phyloP scores from a whole-genome alignment of 2,113 vertebrate species.

The Odontesthes bonariensis region DNA sequence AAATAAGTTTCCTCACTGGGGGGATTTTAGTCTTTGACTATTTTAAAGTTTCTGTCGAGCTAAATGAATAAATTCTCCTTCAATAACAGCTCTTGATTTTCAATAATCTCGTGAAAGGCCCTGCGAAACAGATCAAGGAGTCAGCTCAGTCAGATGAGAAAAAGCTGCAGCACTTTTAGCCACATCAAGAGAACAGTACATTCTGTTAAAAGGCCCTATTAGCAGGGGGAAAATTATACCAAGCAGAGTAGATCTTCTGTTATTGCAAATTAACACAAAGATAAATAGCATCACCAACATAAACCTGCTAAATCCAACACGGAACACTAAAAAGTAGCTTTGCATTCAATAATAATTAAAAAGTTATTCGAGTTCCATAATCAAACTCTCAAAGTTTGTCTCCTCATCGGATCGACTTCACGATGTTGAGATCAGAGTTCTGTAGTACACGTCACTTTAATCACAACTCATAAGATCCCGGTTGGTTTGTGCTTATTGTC shows the following conservation, averaged over 20 bases:
- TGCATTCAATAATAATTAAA: constrained; percentile 12
- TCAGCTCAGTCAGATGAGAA: constrained; percentile 43
- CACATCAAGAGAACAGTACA: constrained; percentile 18
- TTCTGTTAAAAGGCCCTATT: not conserved
- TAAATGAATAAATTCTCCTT: constrained; percentile 39
- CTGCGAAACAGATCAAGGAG: constrained; percentile 32
- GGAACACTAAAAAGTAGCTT: constrained; percentile 1
- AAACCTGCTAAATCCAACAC: constrained; percentile 4
- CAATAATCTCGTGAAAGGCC: constrained; percentile 28
- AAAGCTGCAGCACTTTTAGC: constrained; percentile 16
- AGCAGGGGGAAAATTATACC: constrained; percentile 8
- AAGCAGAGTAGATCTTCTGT: not conserved
- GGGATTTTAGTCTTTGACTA: constrained; percentile 11
- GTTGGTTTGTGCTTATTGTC: constrained; percentile 1
- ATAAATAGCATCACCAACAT: not conserved
- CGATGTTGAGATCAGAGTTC: not conserved
- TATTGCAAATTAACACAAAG: not conserved
- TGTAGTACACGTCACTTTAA: not conserved
- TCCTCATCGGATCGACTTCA: not conserved
- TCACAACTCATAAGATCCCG: not conserved
- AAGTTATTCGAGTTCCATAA: no score
- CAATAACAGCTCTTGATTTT: constrained; percentile 26
- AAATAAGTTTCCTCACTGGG: constrained; percentile 27
- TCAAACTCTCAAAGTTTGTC: not conserved
- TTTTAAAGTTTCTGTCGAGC: constrained; percentile 21